Base-by-base conservation (phyloP, 2,113 vertebrate species). In the Nothocercus julius region DNA sequence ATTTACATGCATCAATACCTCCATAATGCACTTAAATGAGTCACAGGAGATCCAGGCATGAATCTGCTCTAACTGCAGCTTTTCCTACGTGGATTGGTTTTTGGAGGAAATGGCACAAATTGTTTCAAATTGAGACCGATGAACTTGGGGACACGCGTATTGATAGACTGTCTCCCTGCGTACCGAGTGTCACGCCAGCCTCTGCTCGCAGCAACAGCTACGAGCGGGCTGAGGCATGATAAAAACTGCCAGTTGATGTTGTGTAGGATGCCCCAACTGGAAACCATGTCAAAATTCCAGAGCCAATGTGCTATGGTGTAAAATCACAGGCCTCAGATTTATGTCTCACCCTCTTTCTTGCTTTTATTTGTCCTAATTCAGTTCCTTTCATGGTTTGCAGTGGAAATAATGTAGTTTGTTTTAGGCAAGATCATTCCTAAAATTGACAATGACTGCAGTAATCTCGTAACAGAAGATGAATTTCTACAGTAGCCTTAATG, bases 311-410 rank as follows among this genome's bases (percentile, higher is more conserved):
- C 42, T 49, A 59, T 61, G 40, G 18, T 85, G 36, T 69, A 92
- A 95, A 94, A 82, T 67, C 87, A 93, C 45, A 90, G 68, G 56
- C n/a, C n/a, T 13, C 25, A n/a, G 34, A 45, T 73, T 93, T 85
- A 80, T 69, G 44, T 85, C 67, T 92, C 70, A 45, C 59, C 89
- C 45, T 86, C 66, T n/a, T 89, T 58, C 25, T 28, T 75, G 66
- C 5, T 54, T 76, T 70, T 82, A 32, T 69, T 54, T 69, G 13
- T 59, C 54, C 27, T 45, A 82, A 79, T 95, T 92, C 59, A 69
- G 70, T 92, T 93, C 80, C 40, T 82, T 89, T 53, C 36, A 38
- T 11, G 18, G 14, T 32, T 91, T 92, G 59, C 54, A 80, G 54
- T 54, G 80, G 15, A 87, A 91, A 76, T 51, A 95, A 24, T 86